Evolutionary conservation across 1,140 invertebrate species (phyloP).

Genomic region (Pararge aegeria): DNA sequence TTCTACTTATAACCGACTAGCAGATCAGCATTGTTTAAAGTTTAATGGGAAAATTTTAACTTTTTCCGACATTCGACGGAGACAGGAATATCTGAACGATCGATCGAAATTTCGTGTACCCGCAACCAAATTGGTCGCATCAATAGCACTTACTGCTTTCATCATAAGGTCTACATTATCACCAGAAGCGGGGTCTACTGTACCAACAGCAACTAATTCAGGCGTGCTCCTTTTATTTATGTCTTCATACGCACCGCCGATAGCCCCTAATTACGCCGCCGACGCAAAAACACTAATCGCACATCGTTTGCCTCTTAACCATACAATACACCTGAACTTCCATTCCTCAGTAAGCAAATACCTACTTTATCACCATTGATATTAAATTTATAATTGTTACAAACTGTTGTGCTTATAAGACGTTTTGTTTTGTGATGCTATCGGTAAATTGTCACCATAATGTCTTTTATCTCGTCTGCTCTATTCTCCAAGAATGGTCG

Average conservation of each 20-base stretch:
- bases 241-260: slow-evolving; percentile 76
- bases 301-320: slow-evolving; percentile 43
- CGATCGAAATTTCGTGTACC: slow-evolving; percentile 39
- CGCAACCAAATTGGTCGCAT: slow-evolving; percentile 15
- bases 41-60: slow-evolving; percentile 17
- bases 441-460: slow-evolving; percentile 22
- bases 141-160: slow-evolving; percentile 10
- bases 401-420: not conserved
- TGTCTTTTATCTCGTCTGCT: slow-evolving; percentile 19
- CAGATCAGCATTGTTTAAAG: slow-evolving; percentile 15
- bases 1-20: not conserved
- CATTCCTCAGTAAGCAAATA: slow-evolving; percentile 5
- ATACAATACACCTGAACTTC: slow-evolving; percentile 10
- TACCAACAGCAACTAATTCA: slow-evolving; percentile 46
- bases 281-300: slow-evolving; percentile 75
- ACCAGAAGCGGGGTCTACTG: not conserved
- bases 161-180: slow-evolving; percentile 21
- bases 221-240: slow-evolving; percentile 62
- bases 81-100: slow-evolving; percentile 39
- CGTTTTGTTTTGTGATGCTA: not conserved
- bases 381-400: slow-evolving; percentile 2
- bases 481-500: slow-evolving; percentile 17
- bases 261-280: slow-evolving; percentile 70
- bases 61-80: slow-evolving; percentile 31
- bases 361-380: not conserved